A percentile compares a stretch with the other conserved stretches of the same genome.
Conservation (phyloP, 92 coral and sea anemone genomes). For the Isaurus tuberculatus region DNA sequence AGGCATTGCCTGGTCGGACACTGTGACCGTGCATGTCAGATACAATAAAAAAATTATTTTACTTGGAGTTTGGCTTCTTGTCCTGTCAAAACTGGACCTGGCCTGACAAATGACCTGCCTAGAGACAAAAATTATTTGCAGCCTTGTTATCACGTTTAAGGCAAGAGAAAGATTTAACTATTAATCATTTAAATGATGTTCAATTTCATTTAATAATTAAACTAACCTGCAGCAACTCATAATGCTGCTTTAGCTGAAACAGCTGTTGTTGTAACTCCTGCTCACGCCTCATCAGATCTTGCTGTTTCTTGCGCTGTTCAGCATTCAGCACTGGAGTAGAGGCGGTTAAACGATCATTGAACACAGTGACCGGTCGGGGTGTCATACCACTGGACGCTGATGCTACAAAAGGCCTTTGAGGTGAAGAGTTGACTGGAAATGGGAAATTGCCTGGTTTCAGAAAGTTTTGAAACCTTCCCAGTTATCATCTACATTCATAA, state of each 20-base stretch:
- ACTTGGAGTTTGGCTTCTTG: too few relatives aligned
- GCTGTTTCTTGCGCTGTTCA: constrained; percentile 82
- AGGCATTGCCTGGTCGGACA: too few relatives aligned
- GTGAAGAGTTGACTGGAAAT: constrained; percentile 25
- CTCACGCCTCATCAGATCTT: constrained; percentile 79
- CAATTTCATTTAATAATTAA: not conserved
- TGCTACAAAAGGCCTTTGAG: not conserved
- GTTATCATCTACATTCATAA: too few relatives aligned
- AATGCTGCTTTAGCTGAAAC: constrained; percentile 76
- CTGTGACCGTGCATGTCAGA: too few relatives aligned
- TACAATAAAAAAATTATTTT: too few relatives aligned
- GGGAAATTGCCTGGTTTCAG: too few relatives aligned
- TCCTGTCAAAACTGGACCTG: too few relatives aligned
- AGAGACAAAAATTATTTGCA: too few relatives aligned
- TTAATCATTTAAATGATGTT: not conserved
- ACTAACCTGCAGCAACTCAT: constrained; percentile 84
- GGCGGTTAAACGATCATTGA: constrained; percentile 89
- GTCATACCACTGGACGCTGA: not conserved
- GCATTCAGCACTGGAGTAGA: constrained; percentile 92
- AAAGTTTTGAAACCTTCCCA: too few relatives aligned
- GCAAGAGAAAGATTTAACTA: too few relatives aligned
- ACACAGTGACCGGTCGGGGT: constrained; percentile 51
- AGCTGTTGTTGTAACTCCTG: constrained; percentile 75
- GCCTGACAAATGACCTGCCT: too few relatives aligned
- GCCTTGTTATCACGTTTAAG: too few relatives aligned